These are phyloP conservation scores for Porites divaricata DNA, from an alignment of 92 coral and sea anemone genomes.

Conservation along the genomic window DNA sequence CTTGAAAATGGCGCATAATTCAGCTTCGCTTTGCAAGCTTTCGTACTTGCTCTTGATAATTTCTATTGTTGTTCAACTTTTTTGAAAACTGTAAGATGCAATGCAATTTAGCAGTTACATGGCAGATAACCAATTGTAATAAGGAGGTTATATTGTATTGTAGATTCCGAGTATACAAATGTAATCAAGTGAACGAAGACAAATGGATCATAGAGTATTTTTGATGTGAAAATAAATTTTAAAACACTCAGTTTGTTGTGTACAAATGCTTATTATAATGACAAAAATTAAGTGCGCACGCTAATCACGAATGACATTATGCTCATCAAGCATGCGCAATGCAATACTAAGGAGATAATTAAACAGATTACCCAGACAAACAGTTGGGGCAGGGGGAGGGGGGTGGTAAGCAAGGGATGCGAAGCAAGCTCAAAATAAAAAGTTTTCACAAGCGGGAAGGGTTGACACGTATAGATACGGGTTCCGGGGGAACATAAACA, in stretches of 20 bases:
- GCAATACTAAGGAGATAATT: no score
- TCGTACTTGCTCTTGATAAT: neutral
- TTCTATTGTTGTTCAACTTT: neutral
- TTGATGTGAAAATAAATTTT: slow-evolving; percentile 51
- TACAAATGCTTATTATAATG: neutral
- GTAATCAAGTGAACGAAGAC: neutral
- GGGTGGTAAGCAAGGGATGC: no score
- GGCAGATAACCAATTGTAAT: neutral
- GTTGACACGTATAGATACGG: no score
- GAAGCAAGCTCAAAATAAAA: no score
- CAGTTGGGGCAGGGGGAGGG: no score
- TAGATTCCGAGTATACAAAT: slow-evolving; percentile 8
- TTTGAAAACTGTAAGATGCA: neutral
- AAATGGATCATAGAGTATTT: slow-evolving; percentile 41
- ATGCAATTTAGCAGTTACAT: neutral
- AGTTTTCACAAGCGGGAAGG: no score
- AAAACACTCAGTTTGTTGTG: neutral
- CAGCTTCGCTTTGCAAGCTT: neutral
- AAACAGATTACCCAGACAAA: no score
- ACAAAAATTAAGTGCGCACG: no score
- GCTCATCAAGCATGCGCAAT: no score
- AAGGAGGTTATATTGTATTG: slow-evolving; percentile 8
- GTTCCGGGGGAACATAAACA: no score
- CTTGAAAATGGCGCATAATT: slow-evolving; percentile 15
- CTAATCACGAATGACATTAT: no score